phyloP scores from a whole-genome alignment of 2,113 vertebrate species.

The Leptodactylus fuscus region DNA sequence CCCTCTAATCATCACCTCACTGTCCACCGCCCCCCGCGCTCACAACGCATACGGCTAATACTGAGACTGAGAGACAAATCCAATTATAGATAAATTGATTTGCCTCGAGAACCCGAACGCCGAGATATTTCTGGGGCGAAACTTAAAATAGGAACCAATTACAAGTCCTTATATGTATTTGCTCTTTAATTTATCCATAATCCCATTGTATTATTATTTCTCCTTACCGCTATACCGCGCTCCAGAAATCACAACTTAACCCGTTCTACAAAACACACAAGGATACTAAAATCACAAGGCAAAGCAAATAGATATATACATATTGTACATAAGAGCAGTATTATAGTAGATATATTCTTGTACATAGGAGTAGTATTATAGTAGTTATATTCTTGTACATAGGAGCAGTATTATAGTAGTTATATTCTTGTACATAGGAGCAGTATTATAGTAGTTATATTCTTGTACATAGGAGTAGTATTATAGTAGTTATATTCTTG shows the following conservation, averaged over 20 bases:
- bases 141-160: constrained; percentile 54
- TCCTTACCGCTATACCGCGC: neutral
- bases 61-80: constrained; percentile 41
- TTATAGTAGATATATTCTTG: no score
- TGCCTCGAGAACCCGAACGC: constrained; percentile 24
- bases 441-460: constrained; percentile 1
- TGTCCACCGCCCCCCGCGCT: neutral
- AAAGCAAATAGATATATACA: no score
- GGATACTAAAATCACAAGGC: neutral
- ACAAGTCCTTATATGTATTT: constrained; percentile 42
- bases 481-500: neutral
- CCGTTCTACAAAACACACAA: neutral
- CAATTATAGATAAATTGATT: constrained; percentile 60
- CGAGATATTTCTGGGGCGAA: constrained; percentile 23
- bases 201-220: neutral
- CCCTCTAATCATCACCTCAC: neutral
- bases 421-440: no score
- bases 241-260: neutral
- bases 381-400: neutral
- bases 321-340: neutral
- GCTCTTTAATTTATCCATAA: constrained; percentile 53
- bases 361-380: neutral
- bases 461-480: neutral
- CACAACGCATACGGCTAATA: constrained; percentile 12
- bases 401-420: neutral